Base-by-base conservation (phyloP, 2,888 invertebrate genomes). In the Onchidella celtica region DNA sequence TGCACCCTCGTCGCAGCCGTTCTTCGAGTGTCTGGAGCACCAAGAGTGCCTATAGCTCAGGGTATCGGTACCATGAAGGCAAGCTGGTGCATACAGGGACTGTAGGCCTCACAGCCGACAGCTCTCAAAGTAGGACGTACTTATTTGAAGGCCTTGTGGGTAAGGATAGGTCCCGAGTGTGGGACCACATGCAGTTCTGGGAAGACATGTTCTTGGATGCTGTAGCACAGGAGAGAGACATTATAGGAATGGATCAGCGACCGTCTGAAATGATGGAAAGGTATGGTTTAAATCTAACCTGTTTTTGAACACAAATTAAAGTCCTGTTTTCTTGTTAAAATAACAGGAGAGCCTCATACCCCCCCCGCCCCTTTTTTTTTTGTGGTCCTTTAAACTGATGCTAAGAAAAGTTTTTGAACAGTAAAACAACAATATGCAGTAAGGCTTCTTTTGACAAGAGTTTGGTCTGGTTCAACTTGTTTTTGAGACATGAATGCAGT, bases 251-350 rank as follows among this genome's bases (percentile, higher is more conserved):
- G 99, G 99, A 99, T 94, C 99, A 99, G 95, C 98, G 99, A 29
- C 98, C 99, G 55, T 96, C 97, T 79, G 99, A 99, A 94, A 99
- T 99, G 99, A 98, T 99, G 97, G 99, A 99, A 91, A 95, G 98
- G 94, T 95, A 84, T 76, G n/a, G n/a, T n/a, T n/a, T n/a, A n/a
- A n/a, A n/a, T n/a, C n/a, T n/a, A n/a, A n/a, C n/a, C n/a, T n/a
- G n/a, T n/a, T n/a, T n/a, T n/a, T n/a, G n/a, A n/a, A n/a, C n/a
- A n/a, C n/a, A n/a, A n/a, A n/a, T n/a, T n/a, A n/a, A n/a, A n/a
- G n/a, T n/a, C n/a, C n/a, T n/a, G n/a, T n/a, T n/a, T n/a, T n/a
- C n/a, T n/a, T n/a, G n/a, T n/a, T n/a, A n/a, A n/a, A n/a, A n/a
- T n/a, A n/a, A n/a, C n/a, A n/a, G n/a, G n/a, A n/a, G n/a, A n/a